Conservation (phyloP, 2,797 vertebrate genomes). For the Serranus cabrilla region DNA sequence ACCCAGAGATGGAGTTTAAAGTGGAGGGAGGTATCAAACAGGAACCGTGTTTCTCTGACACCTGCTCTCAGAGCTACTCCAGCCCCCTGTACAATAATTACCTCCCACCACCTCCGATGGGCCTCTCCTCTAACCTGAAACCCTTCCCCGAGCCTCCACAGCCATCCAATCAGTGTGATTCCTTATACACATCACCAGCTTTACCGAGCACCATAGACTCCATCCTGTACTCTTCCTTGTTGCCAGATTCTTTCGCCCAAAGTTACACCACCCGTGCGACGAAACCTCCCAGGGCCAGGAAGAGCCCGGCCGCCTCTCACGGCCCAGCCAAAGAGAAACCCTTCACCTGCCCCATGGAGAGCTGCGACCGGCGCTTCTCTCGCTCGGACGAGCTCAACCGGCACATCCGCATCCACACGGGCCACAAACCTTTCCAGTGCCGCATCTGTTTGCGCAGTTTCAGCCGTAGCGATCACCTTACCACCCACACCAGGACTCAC, state of each 20-base stretch:
- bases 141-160: conserved; percentile 84
- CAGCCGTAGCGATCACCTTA: conserved; percentile 98
- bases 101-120: conserved; percentile 82
- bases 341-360: conserved; percentile 96
- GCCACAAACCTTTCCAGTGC: conserved; percentile 99
- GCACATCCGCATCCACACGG: conserved; percentile 98
- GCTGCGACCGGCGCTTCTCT: conserved; percentile 95
- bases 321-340: conserved; percentile 96
- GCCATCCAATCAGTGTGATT: conserved; percentile 83
- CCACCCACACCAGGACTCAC: conserved; percentile 98
- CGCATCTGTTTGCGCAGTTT: conserved; percentile 98
- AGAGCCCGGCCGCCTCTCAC: conserved; percentile 90
- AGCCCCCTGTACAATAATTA: conserved; percentile 83
- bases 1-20: conserved; percentile 87
- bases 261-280: conserved; percentile 88
- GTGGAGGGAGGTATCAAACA: conserved; percentile 87
- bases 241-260: conserved; percentile 80
- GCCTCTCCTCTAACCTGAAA: conserved; percentile 83
- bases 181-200: conserved; percentile 80
- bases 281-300: conserved; percentile 88
- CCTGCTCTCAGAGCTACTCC: conserved; percentile 85
- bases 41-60: conserved; percentile 87
- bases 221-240: conserved; percentile 83
- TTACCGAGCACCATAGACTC: conserved; percentile 85
- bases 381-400: conserved; percentile 98